Base-by-base conservation (phyloP, 2,797 vertebrate genomes). In the Chloroceryle inda region DNA sequence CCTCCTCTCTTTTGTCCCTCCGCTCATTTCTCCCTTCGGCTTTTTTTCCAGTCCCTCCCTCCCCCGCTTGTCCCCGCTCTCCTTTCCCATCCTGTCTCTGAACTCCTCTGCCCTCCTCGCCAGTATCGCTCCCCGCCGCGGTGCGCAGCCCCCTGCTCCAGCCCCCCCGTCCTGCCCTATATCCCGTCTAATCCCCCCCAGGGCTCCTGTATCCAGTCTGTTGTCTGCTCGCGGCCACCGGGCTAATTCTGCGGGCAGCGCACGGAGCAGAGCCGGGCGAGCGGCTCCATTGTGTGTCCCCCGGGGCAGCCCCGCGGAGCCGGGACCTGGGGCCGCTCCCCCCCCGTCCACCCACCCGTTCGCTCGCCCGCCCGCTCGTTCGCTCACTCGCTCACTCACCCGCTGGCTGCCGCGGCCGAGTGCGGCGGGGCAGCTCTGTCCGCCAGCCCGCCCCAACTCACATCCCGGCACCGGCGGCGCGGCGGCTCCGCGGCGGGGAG, bases 131-230 rank as follows among this genome's bases (percentile, higher is more conserved):
- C 45, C 42, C 45, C 21, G 13, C 53, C 50, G 26, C 42, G 14
- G 11, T 6, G 56, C 87, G 37, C 52, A 45, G 59, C 67, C 47
- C 86, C 68, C 67, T 44, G 61, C 61, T n/a, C 61, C 69, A 14
- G 23, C 47, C 40, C 59, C 62, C 63, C 81, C 62, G 31, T 12
- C 58, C 88, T 85, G 93, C 59, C 86, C 94, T 91, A 91, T 55
- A 97, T 96, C 91, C 82, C 63, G 4, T 11, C 87, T 97, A 96
- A 96, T 96, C 85, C 49, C 77, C 31, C 59, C 40, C 27, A n/a
- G 44, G 13, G 62, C 81, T 74, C 84, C 77, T 27, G 12, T 8
- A 52, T 21, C 53, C 81, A 74, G 83, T 68, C 88, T 33, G 64
- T 58, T 31, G 82, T 78, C 92, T 67, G 83, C 80, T 21, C 20